Conservation (phyloP, 2,113 vertebrate genomes). For the Morone saxatilis region DNA sequence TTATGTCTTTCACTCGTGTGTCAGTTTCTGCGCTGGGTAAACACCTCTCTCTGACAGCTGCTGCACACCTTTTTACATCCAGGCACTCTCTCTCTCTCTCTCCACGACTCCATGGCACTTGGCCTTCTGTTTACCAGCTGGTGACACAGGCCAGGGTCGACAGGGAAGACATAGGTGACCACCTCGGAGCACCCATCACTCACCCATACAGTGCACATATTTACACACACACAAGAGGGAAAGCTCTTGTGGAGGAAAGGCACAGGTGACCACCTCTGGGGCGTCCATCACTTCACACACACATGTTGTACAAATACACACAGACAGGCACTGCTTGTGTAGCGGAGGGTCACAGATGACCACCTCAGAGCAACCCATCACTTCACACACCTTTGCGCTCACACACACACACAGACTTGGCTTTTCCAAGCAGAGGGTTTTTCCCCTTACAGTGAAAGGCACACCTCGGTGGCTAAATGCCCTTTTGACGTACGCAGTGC, state of each 20-base stretch:
- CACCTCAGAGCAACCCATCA: constrained; percentile 60
- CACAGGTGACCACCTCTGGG: constrained; percentile 27
- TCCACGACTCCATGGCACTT: constrained; percentile 31
- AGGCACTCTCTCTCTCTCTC: neutral
- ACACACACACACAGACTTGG: constrained; percentile 32
- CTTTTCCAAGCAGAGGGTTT: constrained; percentile 60
- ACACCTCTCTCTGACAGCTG: constrained; percentile 66
- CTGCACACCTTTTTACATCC: constrained; percentile 44
- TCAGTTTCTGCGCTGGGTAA: constrained; percentile 55
- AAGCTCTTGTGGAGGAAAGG: constrained; percentile 19
- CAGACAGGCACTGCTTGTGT: constrained; percentile 56
- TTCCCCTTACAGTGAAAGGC: constrained; percentile 53
- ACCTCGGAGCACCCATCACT: constrained; percentile 58
- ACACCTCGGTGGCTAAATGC: constrained; percentile 51
- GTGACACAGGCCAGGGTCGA: constrained; percentile 46
- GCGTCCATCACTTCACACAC: constrained; percentile 57
- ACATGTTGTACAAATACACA: constrained; percentile 52
- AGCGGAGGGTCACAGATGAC: constrained; percentile 57
- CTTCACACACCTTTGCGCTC: constrained; percentile 26
- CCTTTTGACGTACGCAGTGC: constrained; percentile 46
- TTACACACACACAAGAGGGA: constrained; percentile 13
- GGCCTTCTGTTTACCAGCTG: constrained; percentile 52
- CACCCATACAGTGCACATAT: constrained; percentile 19
- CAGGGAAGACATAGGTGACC: constrained; percentile 54
- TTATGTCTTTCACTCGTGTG: constrained; percentile 63